A percentile compares a stretch with the other conserved stretches of the same genome.
Evolutionary conservation across 1,140 invertebrate species (phyloP).

Genomic region (Stenopsyche tienmushanensis): DNA sequence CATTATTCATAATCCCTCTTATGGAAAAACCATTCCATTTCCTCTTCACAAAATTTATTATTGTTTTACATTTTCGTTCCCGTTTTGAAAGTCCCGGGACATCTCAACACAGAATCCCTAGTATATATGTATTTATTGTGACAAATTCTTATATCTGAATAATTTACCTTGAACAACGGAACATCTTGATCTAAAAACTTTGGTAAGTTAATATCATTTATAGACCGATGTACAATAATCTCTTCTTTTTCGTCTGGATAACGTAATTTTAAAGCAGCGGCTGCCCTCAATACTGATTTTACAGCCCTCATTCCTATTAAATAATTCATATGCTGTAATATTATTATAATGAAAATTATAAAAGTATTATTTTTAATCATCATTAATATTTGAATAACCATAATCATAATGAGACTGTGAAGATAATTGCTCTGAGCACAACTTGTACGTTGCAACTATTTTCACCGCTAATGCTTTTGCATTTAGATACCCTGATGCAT

Average conservation of each 20-base stretch:
- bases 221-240: conserved; percentile 80
- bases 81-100: too few relatives aligned
- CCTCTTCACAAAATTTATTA: neutral
- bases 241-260: conserved; percentile 84
- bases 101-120: too few relatives aligned
- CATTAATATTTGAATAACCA: conserved; percentile 55
- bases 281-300: conserved; percentile 86
- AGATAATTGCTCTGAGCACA: conserved; percentile 93
- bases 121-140: neutral
- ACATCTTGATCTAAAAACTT: conserved; percentile 89
- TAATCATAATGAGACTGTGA: conserved; percentile 97
- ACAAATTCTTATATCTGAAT: conserved; percentile 4
- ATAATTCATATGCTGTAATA: neutral
- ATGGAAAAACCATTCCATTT: too few relatives aligned
- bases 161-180: conserved; percentile 73
- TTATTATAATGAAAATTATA: neutral
- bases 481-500: conserved; percentile 90
- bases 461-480: conserved; percentile 88
- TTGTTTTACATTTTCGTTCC: too few relatives aligned
- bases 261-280: conserved; percentile 85
- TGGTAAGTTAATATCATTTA: conserved; percentile 91
- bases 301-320: conserved; percentile 74
- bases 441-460: conserved; percentile 89
- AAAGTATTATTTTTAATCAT: conserved; percentile 10
- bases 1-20: too few relatives aligned